Percentiles rank a stretch among this genome's conserved stretches.
phyloP scores from a whole-genome alignment of 2,888 invertebrate species.

The Synanthedon vespiformis region DNA sequence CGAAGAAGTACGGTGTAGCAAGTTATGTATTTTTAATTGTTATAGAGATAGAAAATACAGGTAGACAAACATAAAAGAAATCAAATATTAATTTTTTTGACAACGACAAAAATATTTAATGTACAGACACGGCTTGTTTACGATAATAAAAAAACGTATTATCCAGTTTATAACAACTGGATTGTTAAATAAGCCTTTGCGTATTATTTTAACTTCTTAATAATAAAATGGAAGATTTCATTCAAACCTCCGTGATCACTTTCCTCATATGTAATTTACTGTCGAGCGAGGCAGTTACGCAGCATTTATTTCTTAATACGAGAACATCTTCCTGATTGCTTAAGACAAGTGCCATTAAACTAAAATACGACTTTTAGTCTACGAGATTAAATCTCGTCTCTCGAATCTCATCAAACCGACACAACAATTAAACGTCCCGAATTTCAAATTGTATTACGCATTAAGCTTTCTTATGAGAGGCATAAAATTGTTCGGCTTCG shows the following conservation, averaged over 20 bases:
- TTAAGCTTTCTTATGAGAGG: constrained; percentile 39
- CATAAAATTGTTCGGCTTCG: constrained; percentile 39
- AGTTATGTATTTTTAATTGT: too few species aligned
- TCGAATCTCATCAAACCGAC: constrained; percentile 25
- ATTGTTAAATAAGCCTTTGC: too few species aligned
- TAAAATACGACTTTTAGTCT: constrained; percentile 36
- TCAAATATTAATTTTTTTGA: too few species aligned
- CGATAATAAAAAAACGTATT: too few species aligned
- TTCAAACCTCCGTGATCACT: not conserved
- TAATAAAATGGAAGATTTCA: not conserved
- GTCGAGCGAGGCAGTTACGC: constrained; percentile 12
- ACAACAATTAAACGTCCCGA: constrained; percentile 35
- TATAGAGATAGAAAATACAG: too few species aligned
- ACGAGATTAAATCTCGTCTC: constrained; percentile 26
- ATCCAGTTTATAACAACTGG: too few species aligned
- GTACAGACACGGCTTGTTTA: too few species aligned
- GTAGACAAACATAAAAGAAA: too few species aligned
- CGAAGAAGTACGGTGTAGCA: too few species aligned
- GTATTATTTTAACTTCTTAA: too few species aligned
- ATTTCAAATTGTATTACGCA: constrained; percentile 39
- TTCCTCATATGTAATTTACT: constrained; percentile 17
- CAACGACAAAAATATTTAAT: too few species aligned
- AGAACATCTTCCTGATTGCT: constrained; percentile 22
- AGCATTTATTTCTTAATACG: constrained; percentile 25
- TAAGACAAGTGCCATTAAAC: constrained; percentile 28